Evolutionary conservation across 2,888 invertebrate species (phyloP).

Genomic region (Zygaena filipendulae): DNA sequence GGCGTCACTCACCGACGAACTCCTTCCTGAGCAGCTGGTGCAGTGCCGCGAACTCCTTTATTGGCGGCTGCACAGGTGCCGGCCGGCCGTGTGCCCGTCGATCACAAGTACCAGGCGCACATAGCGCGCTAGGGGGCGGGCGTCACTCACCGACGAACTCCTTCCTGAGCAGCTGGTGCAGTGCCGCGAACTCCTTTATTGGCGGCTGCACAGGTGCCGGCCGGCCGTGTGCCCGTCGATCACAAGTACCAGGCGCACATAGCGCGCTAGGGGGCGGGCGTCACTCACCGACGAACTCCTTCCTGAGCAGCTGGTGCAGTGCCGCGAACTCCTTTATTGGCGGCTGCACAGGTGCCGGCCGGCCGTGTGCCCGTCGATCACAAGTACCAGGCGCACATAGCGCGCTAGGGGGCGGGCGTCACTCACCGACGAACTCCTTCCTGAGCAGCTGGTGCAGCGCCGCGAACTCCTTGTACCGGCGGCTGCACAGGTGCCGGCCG

Average conservation of each 20-base stretch:
- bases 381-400: constrained; percentile 90
- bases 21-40: constrained; percentile 92
- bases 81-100: constrained; percentile 99
- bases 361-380: constrained; percentile 99
- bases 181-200: constrained; percentile 95
- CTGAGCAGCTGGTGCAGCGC: constrained; percentile 88
- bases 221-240: constrained; percentile 99
- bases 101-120: constrained; percentile 92
- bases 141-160: constrained; percentile 88
- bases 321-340: constrained; percentile 95
- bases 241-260: constrained; percentile 90
- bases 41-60: constrained; percentile 95
- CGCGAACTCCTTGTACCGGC: constrained; percentile 96
- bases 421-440: constrained; percentile 89
- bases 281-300: constrained; percentile 88
- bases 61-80: constrained; percentile 95
- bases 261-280: too few relatives aligned
- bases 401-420: too few relatives aligned
- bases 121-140: constrained; percentile 84
- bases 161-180: constrained; percentile 89
- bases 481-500: constrained; percentile 95
- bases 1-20: constrained; percentile 83
- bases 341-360: constrained; percentile 97
- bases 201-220: constrained; percentile 93
- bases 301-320: constrained; percentile 87